phyloP scores from a whole-genome alignment of 2,113 vertebrate genomes.

The Saccopteryx leptura region DNA sequence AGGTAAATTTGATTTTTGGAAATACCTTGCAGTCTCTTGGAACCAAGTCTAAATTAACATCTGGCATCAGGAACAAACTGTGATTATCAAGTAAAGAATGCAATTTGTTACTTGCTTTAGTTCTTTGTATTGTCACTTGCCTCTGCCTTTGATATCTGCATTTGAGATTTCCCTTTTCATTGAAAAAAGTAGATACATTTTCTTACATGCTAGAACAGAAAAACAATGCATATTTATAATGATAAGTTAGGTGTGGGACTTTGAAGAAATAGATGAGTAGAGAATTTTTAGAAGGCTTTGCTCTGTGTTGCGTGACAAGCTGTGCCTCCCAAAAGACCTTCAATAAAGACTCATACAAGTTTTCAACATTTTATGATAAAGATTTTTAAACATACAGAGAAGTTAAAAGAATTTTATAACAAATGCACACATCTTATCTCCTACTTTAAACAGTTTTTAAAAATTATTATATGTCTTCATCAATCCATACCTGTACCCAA shows the following conservation, averaged over 20 bases:
- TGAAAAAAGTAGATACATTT: slow-evolving; percentile 14
- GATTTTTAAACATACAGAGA: neutral
- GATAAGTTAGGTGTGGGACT: neutral
- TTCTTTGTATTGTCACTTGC: neutral
- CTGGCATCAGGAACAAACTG: neutral
- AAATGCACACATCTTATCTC: neutral
- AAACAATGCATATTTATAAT: neutral
- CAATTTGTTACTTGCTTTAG: slow-evolving; percentile 5
- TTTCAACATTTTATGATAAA: slow-evolving; percentile 5
- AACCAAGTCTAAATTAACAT: slow-evolving; percentile 18
- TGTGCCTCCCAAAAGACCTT: neutral
- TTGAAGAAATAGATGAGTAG: slow-evolving; percentile 10
- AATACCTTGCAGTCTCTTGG: neutral
- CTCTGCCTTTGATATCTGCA: neutral
- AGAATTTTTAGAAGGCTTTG: neutral
- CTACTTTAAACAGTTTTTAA: neutral
- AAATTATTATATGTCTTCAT: neutral
- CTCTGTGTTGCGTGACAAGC: neutral
- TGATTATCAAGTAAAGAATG: neutral
- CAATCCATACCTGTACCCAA: neutral
- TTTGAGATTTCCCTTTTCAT: neutral
- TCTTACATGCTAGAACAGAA: neutral
- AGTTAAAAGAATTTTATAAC: neutral
- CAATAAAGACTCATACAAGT: neutral
- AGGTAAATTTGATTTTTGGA: slow-evolving; percentile 38